Base-by-base conservation (phyloP, 1,140 invertebrate species). In the Megalopta genalis region DNA sequence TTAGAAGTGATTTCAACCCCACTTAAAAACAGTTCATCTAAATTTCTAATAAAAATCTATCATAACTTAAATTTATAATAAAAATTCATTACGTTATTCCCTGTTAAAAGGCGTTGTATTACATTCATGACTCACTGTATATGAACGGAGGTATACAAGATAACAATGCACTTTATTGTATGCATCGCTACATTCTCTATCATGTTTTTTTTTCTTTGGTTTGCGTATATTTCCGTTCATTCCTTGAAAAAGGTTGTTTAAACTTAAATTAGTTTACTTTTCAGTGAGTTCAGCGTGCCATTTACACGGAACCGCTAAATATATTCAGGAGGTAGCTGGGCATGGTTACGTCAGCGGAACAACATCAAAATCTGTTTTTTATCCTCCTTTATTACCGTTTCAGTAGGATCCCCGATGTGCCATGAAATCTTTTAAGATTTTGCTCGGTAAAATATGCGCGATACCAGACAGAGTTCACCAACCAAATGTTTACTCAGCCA, bases 381-480 rank as follows among this genome's bases (percentile, higher is more conserved):
- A 14, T 21, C 54, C 23, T 49, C 18, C 42, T 32, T 59, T 57
- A 64, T 39, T 5, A n/a, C 52, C 32, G 39, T 39, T 25, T 25
- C 9, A 0, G 2, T 16, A 4, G 8, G 6, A 37, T 12, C 23
- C n/a, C 10, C 16, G 6, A 2, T 6, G 16, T 10, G 57, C 16
- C 37, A 7, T 7, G 21, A 49, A 67, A 76, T n/a, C 63, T 14
- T 60, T 62, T 12, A 6, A 74, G 25, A 27, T 12, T n/a, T n/a
- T 2, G 18, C 18, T 59, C 21, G 39, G 5, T 39, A n/a, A 70
- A 77, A 69, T 62, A 70, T 70, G 42, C 21, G n/a, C 75, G 42
- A 52, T 10, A 37, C 57, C 27, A 25, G 54, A 76, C 59, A 0
- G 25, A 42, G 62, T 66, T n/a, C 1, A 6, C 23, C 46, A 66